These are phyloP conservation scores for Myopa testacea DNA, from an alignment of 2,888 invertebrate genomes.

Conservation along the genomic window DNA sequence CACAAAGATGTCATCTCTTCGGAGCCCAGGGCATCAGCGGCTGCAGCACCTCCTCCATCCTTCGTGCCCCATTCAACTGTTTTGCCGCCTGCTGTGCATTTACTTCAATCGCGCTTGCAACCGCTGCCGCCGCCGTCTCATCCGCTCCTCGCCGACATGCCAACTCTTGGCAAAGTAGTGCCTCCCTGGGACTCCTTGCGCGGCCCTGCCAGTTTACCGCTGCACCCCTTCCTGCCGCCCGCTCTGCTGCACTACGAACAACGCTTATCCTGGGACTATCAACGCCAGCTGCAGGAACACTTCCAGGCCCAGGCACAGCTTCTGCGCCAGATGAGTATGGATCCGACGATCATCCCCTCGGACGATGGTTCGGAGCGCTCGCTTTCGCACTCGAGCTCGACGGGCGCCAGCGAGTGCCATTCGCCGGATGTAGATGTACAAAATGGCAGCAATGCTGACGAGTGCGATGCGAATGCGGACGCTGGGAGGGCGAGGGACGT, in stretches of 20 bases:
- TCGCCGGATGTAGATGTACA: slow-evolving; percentile 73
- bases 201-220: slow-evolving; percentile 63
- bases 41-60: slow-evolving; percentile 22
- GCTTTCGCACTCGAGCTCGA: slow-evolving; percentile 76
- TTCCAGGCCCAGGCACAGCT: slow-evolving; percentile 71
- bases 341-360: slow-evolving; percentile 65
- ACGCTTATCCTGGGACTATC: slow-evolving; percentile 72
- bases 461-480: not conserved
- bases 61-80: slow-evolving; percentile 38
- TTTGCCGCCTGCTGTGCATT: slow-evolving; percentile 20
- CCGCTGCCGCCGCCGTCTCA: slow-evolving; percentile 19
- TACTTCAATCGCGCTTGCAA: slow-evolving; percentile 14
- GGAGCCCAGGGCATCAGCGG: not conserved
- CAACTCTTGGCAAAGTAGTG: slow-evolving; percentile 74
- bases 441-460: slow-evolving; percentile 50
- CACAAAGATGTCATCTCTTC: not conserved
- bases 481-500: slow-evolving; percentile 12
- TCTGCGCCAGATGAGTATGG: slow-evolving; percentile 70
- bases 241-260: slow-evolving; percentile 77
- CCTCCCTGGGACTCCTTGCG: slow-evolving; percentile 79
- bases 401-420: slow-evolving; percentile 78
- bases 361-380: slow-evolving; percentile 80
- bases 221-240: slow-evolving; percentile 64
- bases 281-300: slow-evolving; percentile 71
- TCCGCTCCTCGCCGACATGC: slow-evolving; percentile 33